phyloP scores from a whole-genome alignment of 2,888 invertebrate species.

The Drosophila rellima region DNA sequence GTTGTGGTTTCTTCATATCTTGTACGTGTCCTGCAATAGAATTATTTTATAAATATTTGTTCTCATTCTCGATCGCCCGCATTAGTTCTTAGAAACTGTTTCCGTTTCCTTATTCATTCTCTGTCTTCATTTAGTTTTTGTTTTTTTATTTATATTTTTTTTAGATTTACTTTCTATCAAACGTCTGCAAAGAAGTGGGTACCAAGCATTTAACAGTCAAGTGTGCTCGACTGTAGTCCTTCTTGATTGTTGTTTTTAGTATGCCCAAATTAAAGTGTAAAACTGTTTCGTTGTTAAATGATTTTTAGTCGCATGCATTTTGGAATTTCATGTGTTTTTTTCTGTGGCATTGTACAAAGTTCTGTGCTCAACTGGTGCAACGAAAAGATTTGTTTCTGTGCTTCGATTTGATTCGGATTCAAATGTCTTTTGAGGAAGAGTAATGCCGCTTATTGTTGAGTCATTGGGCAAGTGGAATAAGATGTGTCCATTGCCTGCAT shows the following conservation, averaged over 20 bases:
- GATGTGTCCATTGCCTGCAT: constrained; percentile 23
- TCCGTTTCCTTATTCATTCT: too few species aligned
- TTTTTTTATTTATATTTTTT: too few species aligned
- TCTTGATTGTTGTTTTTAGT: not conserved
- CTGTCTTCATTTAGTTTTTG: too few species aligned
- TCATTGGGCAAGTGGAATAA: constrained; percentile 18
- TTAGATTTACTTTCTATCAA: too few species aligned
- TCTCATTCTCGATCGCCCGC: too few species aligned
- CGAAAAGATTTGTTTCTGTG: constrained; percentile 30
- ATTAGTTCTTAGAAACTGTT: too few species aligned
- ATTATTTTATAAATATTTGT: too few species aligned
- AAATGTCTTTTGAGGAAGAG: not conserved
- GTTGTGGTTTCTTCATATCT: not conserved
- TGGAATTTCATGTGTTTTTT: constrained; percentile 6
- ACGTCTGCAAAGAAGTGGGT: too few species aligned
- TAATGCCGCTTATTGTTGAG: constrained; percentile 3
- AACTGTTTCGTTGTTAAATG: not conserved
- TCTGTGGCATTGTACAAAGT: constrained; percentile 15
- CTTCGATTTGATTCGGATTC: constrained; percentile 25
- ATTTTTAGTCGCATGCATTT: not conserved
- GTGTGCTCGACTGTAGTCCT: too few species aligned
- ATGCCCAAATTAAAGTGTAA: not conserved
- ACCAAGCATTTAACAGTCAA: too few species aligned
- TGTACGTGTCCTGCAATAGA: too few species aligned
- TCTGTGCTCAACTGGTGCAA: constrained; percentile 29